Evolutionary conservation across 2,888 invertebrate genomes (phyloP).

Genomic region (Conops quadrifasciatus): DNA sequence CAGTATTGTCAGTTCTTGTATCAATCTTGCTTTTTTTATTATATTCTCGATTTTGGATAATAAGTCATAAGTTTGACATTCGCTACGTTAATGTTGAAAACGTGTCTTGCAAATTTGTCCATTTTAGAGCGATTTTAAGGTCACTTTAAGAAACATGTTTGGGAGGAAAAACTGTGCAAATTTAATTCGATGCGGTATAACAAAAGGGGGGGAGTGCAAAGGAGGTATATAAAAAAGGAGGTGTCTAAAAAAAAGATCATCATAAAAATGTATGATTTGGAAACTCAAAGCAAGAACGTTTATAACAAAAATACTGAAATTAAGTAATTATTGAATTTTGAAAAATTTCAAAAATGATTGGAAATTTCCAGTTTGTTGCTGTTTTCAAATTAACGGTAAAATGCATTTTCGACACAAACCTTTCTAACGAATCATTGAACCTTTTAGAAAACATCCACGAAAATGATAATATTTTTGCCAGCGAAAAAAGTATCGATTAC

Average conservation of each 20-base stretch:
- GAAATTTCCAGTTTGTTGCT: background rate
- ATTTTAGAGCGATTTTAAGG: background rate
- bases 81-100: slow-evolving; percentile 19
- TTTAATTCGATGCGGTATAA: slow-evolving; percentile 10
- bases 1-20: no score
- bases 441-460: no score
- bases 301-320: no score
- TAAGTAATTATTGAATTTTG: no score
- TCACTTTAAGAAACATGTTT: background rate
- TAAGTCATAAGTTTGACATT: background rate
- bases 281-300: no score
- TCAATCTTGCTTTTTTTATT: background rate
- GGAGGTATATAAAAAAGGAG: no score
- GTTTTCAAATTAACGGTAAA: background rate
- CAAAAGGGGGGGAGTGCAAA: no score
- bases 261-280: no score
- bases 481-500: background rate
- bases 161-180: slow-evolving; percentile 18
- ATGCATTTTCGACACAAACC: background rate
- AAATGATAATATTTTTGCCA: no score
- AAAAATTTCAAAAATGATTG: background rate
- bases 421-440: no score
- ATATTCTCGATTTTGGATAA: background rate
- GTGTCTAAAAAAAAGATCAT: no score
- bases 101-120: slow-evolving; percentile 7